These are phyloP conservation scores for Allobates femoralis DNA, from an alignment of 2,797 vertebrate genomes.

Conservation along the genomic window DNA sequence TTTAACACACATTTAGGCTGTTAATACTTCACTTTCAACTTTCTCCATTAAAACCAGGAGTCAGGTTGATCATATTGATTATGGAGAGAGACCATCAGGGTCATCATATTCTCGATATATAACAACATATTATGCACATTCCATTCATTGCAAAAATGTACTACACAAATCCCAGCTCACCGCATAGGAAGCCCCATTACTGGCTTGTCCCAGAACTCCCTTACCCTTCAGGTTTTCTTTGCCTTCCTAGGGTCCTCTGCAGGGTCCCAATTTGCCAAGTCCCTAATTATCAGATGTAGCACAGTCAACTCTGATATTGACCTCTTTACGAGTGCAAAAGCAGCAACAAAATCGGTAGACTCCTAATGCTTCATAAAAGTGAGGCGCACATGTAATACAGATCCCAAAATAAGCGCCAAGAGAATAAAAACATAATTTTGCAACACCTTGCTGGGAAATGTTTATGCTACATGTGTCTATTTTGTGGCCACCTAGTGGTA, in stretches of 20 bases:
- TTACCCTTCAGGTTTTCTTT: not conserved
- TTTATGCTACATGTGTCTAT: too few relatives aligned
- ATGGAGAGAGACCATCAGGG: constrained; percentile 55
- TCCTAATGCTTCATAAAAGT: too few relatives aligned
- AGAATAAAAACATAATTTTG: too few relatives aligned
- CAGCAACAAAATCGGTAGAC: not conserved
- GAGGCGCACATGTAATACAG: too few relatives aligned
- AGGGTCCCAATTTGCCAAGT: too few relatives aligned
- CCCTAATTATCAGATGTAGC: not conserved
- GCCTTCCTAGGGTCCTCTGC: not conserved
- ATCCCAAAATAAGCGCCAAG: too few relatives aligned
- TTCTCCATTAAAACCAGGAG: not conserved
- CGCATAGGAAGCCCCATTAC: too few relatives aligned
- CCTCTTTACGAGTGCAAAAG: not conserved
- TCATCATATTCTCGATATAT: not conserved
- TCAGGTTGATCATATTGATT: constrained; percentile 41
- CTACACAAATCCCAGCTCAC: not conserved
- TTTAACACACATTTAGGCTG: not conserved
- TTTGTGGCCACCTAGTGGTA: too few relatives aligned
- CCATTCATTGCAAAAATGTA: constrained; percentile 14
- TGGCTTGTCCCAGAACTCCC: not conserved
- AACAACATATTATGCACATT: not conserved
- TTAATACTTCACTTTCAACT: not conserved
- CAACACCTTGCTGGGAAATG: too few relatives aligned
- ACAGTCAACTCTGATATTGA: not conserved